Conservation (phyloP, 2,797 vertebrate species). For the Gymnoscopelus braueri region DNA sequence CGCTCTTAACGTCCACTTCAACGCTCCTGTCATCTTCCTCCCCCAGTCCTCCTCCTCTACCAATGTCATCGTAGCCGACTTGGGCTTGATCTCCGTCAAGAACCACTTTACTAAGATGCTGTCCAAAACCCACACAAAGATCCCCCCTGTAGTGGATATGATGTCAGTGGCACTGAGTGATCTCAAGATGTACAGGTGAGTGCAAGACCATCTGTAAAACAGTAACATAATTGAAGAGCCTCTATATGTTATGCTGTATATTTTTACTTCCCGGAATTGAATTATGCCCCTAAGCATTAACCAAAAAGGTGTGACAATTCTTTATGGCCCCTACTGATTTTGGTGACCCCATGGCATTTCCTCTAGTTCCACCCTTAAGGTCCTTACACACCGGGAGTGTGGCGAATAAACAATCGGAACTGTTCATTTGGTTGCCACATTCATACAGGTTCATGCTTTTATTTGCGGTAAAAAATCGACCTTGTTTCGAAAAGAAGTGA, state of each 20-base stretch:
- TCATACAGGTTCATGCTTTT: no score
- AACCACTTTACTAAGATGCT: conserved; percentile 88
- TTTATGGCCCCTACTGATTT: no score
- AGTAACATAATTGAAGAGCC: no score
- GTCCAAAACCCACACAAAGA: conserved; percentile 73
- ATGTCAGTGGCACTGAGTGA: conserved; percentile 92
- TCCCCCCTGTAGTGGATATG: conserved; percentile 92
- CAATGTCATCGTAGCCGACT: conserved; percentile 94
- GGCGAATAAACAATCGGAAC: no score
- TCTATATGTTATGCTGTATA: background rate
- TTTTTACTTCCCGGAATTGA: background rate
- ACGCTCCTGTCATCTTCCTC: conserved; percentile 94
- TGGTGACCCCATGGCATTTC: no score
- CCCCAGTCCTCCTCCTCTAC: conserved; percentile 91
- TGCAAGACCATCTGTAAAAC: background rate
- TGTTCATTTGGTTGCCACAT: no score
- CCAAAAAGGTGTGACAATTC: background rate
- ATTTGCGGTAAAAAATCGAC: no score
- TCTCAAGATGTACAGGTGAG: conserved; percentile 94
- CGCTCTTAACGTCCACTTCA: conserved; percentile 89
- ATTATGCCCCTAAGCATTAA: background rate
- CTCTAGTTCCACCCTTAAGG: no score
- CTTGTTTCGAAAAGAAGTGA: no score
- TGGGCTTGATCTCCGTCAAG: conserved; percentile 90
- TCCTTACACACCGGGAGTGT: no score